Conservation (phyloP, 1,140 invertebrate genomes). For the Drosophila cardini region DNA sequence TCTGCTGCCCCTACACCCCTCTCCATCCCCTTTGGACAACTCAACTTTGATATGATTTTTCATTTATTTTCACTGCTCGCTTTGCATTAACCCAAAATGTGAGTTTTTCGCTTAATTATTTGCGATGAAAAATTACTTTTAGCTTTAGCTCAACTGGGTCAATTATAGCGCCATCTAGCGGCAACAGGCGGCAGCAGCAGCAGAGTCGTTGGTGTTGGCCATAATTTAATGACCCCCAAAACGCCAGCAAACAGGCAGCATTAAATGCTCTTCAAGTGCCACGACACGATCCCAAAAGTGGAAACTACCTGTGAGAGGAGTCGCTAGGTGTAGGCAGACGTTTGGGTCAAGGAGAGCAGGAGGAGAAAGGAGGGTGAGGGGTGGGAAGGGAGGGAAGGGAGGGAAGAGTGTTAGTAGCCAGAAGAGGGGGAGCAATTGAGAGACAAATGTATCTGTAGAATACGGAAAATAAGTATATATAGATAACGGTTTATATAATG, state of each 20-base stretch:
- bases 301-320: background rate
- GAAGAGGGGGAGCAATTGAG: background rate
- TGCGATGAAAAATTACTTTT: slow-evolving; percentile 57
- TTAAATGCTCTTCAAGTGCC: slow-evolving; percentile 8
- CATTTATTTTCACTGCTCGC: slow-evolving; percentile 57
- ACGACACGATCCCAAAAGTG: background rate
- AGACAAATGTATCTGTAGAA: background rate
- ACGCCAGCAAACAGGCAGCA: background rate
- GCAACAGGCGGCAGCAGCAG: slow-evolving; percentile 23
- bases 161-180: slow-evolving; percentile 44
- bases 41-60: slow-evolving; percentile 70
- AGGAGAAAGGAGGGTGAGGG: background rate
- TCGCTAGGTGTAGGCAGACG: background rate
- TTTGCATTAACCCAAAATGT: slow-evolving; percentile 45
- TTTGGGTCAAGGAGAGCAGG: background rate
- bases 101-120: slow-evolving; percentile 55
- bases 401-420: too few species aligned
- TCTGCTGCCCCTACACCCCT: background rate
- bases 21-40: slow-evolving; percentile 10
- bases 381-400: too few species aligned
- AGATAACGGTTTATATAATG: too few species aligned
- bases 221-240: slow-evolving; percentile 38
- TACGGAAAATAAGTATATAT: too few species aligned
- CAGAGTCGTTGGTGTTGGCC: background rate
- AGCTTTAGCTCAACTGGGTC: slow-evolving; percentile 27